Percentiles rank a stretch among this genome's conserved stretches.
These are phyloP conservation scores for Cherax destructor DNA, from an alignment of 1,140 invertebrate genomes.

Conservation along the genomic window DNA sequence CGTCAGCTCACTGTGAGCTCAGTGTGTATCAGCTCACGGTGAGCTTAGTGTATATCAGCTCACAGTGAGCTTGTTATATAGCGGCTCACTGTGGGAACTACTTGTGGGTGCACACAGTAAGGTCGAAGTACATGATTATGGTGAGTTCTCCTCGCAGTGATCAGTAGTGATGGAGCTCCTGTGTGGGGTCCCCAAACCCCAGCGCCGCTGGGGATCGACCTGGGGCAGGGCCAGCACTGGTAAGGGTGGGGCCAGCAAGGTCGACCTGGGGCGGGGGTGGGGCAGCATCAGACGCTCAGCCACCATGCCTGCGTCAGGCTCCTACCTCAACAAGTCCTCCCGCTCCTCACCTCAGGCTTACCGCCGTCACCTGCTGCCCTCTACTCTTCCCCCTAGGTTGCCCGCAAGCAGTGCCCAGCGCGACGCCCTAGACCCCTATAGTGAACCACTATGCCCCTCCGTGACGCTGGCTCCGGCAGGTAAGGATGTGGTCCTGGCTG, in stretches of 20 bases:
- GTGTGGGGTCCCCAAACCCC: slow-evolving; percentile 38
- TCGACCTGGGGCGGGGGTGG: neutral
- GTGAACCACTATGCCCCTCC: slow-evolving; percentile 12
- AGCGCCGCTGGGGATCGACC: slow-evolving; percentile 18
- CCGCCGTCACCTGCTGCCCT: slow-evolving; percentile 37
- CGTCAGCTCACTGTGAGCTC: neutral
- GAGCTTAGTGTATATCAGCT: too few species aligned
- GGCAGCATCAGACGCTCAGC: slow-evolving; percentile 34
- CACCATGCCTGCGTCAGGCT: slow-evolving; percentile 27
- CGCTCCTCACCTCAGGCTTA: slow-evolving; percentile 11
- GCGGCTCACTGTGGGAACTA: too few species aligned
- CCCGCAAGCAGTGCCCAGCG: neutral
- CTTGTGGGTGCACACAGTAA: too few species aligned
- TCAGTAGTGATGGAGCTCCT: slow-evolving; percentile 44
- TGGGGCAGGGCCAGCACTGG: slow-evolving; percentile 40
- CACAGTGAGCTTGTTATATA: too few species aligned
- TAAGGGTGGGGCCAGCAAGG: slow-evolving; percentile 6
- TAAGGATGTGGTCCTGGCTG: neutral
- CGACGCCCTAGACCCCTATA: slow-evolving; percentile 20
- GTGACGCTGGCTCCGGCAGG: neutral
- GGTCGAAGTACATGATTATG: neutral
- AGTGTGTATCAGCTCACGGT: too few species aligned
- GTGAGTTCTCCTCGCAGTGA: too few species aligned
- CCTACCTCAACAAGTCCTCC: neutral
- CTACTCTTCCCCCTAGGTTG: neutral